Base-by-base conservation (phyloP, 2,113 vertebrate species). In the Vanacampus margaritifer region DNA sequence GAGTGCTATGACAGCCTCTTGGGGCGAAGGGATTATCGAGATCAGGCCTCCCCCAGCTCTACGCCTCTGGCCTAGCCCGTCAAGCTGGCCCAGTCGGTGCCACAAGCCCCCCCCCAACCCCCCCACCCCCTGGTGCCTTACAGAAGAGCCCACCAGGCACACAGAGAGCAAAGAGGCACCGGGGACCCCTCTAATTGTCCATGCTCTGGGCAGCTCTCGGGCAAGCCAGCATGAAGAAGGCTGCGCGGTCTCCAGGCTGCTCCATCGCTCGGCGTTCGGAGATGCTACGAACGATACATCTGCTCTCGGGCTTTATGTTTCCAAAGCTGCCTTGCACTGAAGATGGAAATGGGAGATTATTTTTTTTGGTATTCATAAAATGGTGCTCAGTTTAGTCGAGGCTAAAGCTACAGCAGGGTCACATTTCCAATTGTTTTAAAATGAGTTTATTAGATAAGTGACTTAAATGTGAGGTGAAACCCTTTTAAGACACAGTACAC, bases 81-180 rank as follows among this genome's bases (percentile, higher is more conserved):
- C 88, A 71, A 80, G 79, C 73, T 72, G 79, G 76, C 73, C 86
- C 80, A 81, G 84, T 88, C 79, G 79, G 78, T 79, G 87, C 86
- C 84, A 72, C 73, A n/a, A 81, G 80, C 78, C 86, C 83, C 32
- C 17, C 17, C 28, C 6, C 17, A 9, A 11, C 48, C 50, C n/a
- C 35, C 19, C 35, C 79, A 35, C 35, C 58, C 36, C 84, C 83
- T 65, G 61, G 81, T 86, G 84, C 81, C 89, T 85, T 69, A 64
- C 75, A 77, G 83, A 86, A 85, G 80, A 88, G 86, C 87, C 86
- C 89, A 91, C 88, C 84, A 89, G 87, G 87, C 87, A 79, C 81
- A 88, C 90, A 91, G 85, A 93, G 89, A 92, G 91, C 90, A 91
- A 92, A 91, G 90, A 91, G 89, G 83, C 92, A 91, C 89, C 86